Evolutionary conservation across 2,797 vertebrate genomes (phyloP), one percentile per base, ranked within the genome.

Genomic region (Gallinago nigripennis): DNA sequence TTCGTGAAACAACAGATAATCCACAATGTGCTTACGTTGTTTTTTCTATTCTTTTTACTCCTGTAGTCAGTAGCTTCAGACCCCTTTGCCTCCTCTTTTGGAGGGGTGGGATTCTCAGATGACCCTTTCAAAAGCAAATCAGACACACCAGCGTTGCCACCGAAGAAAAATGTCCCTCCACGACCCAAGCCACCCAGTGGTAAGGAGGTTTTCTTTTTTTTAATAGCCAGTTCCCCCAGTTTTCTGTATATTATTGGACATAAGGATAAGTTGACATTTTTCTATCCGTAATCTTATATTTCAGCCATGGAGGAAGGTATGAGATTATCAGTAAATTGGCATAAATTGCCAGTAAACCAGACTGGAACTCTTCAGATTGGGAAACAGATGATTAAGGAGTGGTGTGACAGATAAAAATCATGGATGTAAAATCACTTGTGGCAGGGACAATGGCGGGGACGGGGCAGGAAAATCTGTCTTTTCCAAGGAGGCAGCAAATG

Each of bases 181-280:
- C 98, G 99, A 83, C 99, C 99, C 96, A 99, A 99, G 96, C 99
- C 99, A 50, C 99, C 99, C 96, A 99, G 99, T 88, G 99, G 99
- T 99, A 98, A 99, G 99, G 98, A 96, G 82, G 11, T 82, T 90
- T 85, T 71, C 51, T 72, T 90, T 86, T 54, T 45, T 84, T 77
- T 61, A 19, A 57, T 53, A 85, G 39, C 17, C 35, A 6, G 4
- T 85, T 46, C 12, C 60, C 39, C 25, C 15, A 9, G 0, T 90
- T 86, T 79, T 28, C 35, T 50, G 4, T 64, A 1, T 82, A 1
- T 61, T 80, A 21, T 46, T 71, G 41, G 33, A 35, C 73, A 2
- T 35, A 65, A 53, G 33, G 70, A 21, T 15, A 57, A 70, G 18
- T 19, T 94, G 68, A 11, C 23, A n/a, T 17, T 58, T 10, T 86